phyloP scores from a whole-genome alignment of 2,888 invertebrate genomes.

The Nematopogon swammerdamellus region DNA sequence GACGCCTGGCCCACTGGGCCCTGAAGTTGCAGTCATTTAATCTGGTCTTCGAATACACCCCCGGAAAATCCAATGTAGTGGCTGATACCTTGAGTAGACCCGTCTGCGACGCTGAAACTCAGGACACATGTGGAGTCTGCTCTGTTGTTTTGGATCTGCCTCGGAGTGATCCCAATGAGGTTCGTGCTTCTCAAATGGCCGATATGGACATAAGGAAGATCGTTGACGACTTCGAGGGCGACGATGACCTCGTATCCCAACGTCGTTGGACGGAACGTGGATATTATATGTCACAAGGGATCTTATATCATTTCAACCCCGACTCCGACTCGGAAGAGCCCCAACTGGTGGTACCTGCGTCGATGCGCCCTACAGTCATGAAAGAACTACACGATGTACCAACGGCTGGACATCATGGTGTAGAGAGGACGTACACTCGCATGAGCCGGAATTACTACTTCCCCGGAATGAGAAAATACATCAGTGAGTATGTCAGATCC shows the following conservation, averaged over 20 bases:
- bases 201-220: slow-evolving; percentile 14
- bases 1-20: slow-evolving; percentile 32
- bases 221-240: slow-evolving; percentile 12
- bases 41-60: slow-evolving; percentile 20
- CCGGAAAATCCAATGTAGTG: slow-evolving; percentile 21
- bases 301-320: slow-evolving; percentile 3
- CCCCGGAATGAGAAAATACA: not conserved
- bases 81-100: slow-evolving; percentile 25
- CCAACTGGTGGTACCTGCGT: slow-evolving; percentile 3
- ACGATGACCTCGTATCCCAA: not conserved
- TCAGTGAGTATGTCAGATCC: not conserved
- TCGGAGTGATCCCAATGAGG: slow-evolving; percentile 3
- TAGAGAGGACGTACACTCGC: not conserved
- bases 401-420: not conserved
- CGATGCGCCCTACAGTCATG: not conserved
- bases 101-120: not conserved
- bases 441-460: not conserved
- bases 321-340: slow-evolving; percentile 3
- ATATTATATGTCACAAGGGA: slow-evolving; percentile 3
- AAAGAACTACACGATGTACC: not conserved
- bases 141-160: slow-evolving; percentile 11
- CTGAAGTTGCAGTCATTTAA: slow-evolving; percentile 22
- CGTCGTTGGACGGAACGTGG: slow-evolving; percentile 5
- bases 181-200: slow-evolving; percentile 9
- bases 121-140: slow-evolving; percentile 10